These are phyloP conservation scores for Monopis laevigella DNA, from an alignment of 2,888 invertebrate species.

Conservation along the genomic window DNA sequence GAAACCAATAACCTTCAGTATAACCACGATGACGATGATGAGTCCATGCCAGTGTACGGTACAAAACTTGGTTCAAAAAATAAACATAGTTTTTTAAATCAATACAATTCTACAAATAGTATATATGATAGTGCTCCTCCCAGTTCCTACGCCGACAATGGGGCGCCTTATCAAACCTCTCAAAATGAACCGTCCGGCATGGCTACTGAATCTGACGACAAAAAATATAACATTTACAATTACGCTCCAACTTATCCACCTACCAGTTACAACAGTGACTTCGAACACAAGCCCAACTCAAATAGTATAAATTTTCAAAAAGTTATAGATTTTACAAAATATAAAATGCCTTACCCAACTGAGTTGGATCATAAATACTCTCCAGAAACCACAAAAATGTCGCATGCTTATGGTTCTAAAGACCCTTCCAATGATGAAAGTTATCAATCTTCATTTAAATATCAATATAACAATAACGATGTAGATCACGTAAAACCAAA, in stretches of 20 bases:
- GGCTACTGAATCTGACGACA: slow-evolving; percentile 16
- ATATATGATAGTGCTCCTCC: slow-evolving; percentile 13
- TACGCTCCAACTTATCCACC: slow-evolving; percentile 28
- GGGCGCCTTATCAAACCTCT: neutral
- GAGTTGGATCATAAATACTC: slow-evolving; percentile 36
- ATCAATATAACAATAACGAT: slow-evolving; percentile 28
- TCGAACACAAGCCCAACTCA: slow-evolving; percentile 12
- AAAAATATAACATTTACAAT: slow-evolving; percentile 27
- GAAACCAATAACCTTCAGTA: slow-evolving; percentile 14
- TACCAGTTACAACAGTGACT: slow-evolving; percentile 23
- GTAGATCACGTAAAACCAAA: slow-evolving; percentile 20
- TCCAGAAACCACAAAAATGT: slow-evolving; percentile 26
- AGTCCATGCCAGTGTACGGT: slow-evolving; percentile 34
- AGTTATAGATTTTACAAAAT: slow-evolving; percentile 49
- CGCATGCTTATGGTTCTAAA: slow-evolving; percentile 3
- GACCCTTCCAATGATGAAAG: slow-evolving; percentile 12
- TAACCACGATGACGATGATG: slow-evolving; percentile 3
- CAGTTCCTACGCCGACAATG: slow-evolving; percentile 3
- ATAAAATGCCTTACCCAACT: slow-evolving; percentile 36
- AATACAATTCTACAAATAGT: slow-evolving; percentile 34
- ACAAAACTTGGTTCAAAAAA: slow-evolving; percentile 41
- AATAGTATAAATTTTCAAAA: slow-evolving; percentile 33
- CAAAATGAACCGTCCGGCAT: neutral
- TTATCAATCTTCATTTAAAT: slow-evolving; percentile 20
- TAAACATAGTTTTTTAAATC: slow-evolving; percentile 29